These are phyloP conservation scores for Zaprionus bogoriensis DNA, from an alignment of 2,888 invertebrate genomes.

Conservation along the genomic window DNA sequence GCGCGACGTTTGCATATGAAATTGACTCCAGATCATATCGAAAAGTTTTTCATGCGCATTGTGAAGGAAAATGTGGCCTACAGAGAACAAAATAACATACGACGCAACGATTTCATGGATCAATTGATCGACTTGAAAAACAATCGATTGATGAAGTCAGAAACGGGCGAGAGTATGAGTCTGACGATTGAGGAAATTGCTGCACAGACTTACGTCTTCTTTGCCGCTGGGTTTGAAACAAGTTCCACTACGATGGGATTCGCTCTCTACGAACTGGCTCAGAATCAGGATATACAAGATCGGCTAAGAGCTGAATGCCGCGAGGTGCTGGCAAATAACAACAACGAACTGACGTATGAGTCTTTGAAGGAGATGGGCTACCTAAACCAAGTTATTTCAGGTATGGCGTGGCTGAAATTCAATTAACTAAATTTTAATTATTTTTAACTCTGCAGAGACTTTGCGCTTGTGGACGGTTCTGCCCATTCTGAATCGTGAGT, in stretches of 20 bases:
- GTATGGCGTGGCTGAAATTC: slow-evolving; percentile 70
- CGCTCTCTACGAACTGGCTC: slow-evolving; percentile 84
- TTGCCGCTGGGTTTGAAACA: slow-evolving; percentile 85
- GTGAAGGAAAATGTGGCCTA: slow-evolving; percentile 80
- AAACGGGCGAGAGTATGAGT: slow-evolving; percentile 30
- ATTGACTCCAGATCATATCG: slow-evolving; percentile 54
- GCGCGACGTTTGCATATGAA: slow-evolving; percentile 60
- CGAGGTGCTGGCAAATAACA: slow-evolving; percentile 75
- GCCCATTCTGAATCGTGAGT: slow-evolving; percentile 84
- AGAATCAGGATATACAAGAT: slow-evolving; percentile 83
- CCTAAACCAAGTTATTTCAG: slow-evolving; percentile 83
- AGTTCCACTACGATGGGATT: slow-evolving; percentile 83
- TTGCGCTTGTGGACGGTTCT: slow-evolving; percentile 85
- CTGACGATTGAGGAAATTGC: slow-evolving; percentile 83
- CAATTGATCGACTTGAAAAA: slow-evolving; percentile 82
- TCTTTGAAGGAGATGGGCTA: slow-evolving; percentile 82
- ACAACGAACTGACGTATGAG: slow-evolving; percentile 82
- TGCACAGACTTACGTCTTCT: slow-evolving; percentile 85
- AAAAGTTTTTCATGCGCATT: slow-evolving; percentile 74
- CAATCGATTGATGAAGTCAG: slow-evolving; percentile 20
- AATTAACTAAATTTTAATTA: not conserved
- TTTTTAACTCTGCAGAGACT: slow-evolving; percentile 72
- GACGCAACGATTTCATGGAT: slow-evolving; percentile 84
- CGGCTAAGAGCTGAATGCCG: slow-evolving; percentile 82
- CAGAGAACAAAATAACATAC: slow-evolving; percentile 77